Evolutionary conservation across 2,888 invertebrate species (phyloP), one percentile per base, ranked within the genome.

Genomic region (Tiliacea aurago): DNA sequence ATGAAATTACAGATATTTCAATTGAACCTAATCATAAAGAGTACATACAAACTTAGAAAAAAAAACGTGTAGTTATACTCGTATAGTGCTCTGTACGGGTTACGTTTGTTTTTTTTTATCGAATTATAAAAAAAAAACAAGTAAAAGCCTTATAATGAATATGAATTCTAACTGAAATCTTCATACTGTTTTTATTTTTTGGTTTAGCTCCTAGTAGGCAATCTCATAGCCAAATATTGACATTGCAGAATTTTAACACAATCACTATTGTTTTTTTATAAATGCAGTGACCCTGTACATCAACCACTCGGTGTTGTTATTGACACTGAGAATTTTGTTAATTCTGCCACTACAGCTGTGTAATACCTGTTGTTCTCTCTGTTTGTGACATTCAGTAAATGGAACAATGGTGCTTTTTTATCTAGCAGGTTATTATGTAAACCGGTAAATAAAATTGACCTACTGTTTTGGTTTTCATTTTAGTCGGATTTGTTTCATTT

Each of bases 301-400:
- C 65, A 23, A 72, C 80, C 58, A 77, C 37, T 37, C 18, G 56
- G 11, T 6, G 5, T 49, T 81, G 72, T 28, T 76, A 65, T 61
- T 70, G 68, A 72, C 71, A 75, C 28, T 64, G 55, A 64, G 55
- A 63, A 18, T 49, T 62, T 65, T 62, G 51, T 76, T 61, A 71
- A 76, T 76, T 69, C 71, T 53, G 28, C 20, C 37, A 65, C 45
- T 51, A 45, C 41, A 28, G 41, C 37, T 43, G 3, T 55, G 28
- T 41, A 64, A 51, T 45, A 71, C 61, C 70, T 59, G 53, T 70
- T 67, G 53, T 66, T 53, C 33, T 33, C 47, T 49, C 55, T 63
- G 66, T 56, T 37, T 41, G 9, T 72, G 43, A 51, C 65, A 23
- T 61, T n/a, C 37, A 28, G 20, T 49, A 63, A 73, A 64, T 55